phyloP scores from a whole-genome alignment of 1,140 invertebrate species.

The Asbolus verrucosus region DNA sequence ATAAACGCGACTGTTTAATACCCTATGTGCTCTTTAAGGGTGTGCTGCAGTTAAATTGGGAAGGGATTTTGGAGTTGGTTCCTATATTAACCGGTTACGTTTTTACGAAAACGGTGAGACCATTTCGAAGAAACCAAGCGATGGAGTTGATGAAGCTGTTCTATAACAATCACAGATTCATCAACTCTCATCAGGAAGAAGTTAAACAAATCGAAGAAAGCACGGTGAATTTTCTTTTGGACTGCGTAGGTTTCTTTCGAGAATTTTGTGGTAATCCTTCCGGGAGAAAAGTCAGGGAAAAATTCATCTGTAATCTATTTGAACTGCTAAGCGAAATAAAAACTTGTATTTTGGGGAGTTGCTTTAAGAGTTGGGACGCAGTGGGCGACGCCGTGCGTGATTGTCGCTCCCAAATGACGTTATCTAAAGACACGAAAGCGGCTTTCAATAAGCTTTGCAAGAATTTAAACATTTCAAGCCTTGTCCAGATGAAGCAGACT shows the following conservation, averaged over 20 bases:
- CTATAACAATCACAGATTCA: slow-evolving; percentile 69
- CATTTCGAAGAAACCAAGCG: slow-evolving; percentile 74
- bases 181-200: slow-evolving; percentile 58
- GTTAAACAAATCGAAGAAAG: slow-evolving; percentile 58
- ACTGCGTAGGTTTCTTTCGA: slow-evolving; percentile 61
- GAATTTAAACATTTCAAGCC: slow-evolving; percentile 62
- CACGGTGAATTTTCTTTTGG: slow-evolving; percentile 63
- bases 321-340: slow-evolving; percentile 63
- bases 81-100: slow-evolving; percentile 70
- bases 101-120: slow-evolving; percentile 72
- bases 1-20: slow-evolving; percentile 72
- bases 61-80: slow-evolving; percentile 70
- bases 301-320: slow-evolving; percentile 66
- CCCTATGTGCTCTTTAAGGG: slow-evolving; percentile 75
- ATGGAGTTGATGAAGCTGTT: slow-evolving; percentile 73
- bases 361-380: slow-evolving; percentile 54
- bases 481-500: slow-evolving; percentile 56
- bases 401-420: slow-evolving; percentile 60
- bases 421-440: slow-evolving; percentile 66
- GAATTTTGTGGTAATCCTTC: slow-evolving; percentile 55
- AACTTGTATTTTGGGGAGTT: slow-evolving; percentile 57
- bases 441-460: slow-evolving; percentile 66
- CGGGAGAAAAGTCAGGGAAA: slow-evolving; percentile 62
- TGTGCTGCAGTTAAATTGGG: slow-evolving; percentile 73
- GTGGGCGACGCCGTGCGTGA: slow-evolving; percentile 57